Conservation (phyloP, 1,140 invertebrate species). For the Drusus annulatus region DNA sequence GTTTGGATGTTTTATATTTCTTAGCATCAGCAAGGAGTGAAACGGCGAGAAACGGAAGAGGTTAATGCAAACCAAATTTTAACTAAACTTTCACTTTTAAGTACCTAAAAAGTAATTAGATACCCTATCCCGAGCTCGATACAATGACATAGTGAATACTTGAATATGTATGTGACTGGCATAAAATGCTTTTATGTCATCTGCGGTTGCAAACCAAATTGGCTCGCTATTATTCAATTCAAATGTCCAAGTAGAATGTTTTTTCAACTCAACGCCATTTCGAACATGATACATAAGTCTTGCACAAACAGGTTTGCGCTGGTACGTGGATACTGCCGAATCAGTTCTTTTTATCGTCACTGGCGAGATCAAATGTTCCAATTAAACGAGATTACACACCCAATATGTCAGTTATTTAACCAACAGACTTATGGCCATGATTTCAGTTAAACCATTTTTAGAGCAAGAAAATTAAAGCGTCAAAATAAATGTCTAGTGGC, state of each 20-base stretch:
- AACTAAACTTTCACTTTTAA: slow-evolving; percentile 13
- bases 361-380: slow-evolving; percentile 25
- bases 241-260: not conserved
- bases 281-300: slow-evolving; percentile 1
- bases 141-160: not conserved
- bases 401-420: slow-evolving; percentile 35
- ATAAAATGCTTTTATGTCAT: not conserved
- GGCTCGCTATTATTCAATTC: slow-evolving; percentile 1
- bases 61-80: no score
- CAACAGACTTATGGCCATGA: slow-evolving; percentile 7
- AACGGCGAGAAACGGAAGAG: no score
- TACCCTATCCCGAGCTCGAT: not conserved
- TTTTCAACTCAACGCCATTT: not conserved
- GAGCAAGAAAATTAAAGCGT: not conserved
- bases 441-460: slow-evolving; percentile 2
- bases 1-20: no score
- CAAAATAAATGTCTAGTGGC: no score
- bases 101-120: slow-evolving; percentile 23
- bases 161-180: slow-evolving; percentile 8
- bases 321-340: not conserved
- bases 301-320: slow-evolving; percentile 5
- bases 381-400: slow-evolving; percentile 17
- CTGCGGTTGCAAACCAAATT: not conserved
- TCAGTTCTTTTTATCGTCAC: not conserved
- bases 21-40: no score